Conservation (phyloP, 2,113 vertebrate genomes). For the Aspiorhynchus laticeps region DNA sequence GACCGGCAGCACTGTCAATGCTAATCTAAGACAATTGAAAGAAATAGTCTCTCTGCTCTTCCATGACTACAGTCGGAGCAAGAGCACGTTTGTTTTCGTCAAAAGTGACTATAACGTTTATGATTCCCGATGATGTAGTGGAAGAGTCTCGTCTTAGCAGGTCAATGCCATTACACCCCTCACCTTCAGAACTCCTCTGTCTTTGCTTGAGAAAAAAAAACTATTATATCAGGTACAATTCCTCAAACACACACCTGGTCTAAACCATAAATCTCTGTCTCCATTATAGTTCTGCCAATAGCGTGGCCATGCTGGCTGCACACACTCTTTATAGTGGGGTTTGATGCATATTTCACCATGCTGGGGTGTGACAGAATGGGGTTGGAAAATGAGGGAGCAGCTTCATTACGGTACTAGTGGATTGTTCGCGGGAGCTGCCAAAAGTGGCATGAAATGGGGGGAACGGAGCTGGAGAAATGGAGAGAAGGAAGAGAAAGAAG, state of each 20-base stretch:
- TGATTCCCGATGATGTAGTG: constrained; percentile 38
- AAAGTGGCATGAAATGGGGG: constrained; percentile 47
- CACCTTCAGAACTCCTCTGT: constrained; percentile 55
- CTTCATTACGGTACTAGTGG: constrained; percentile 58
- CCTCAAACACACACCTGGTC: constrained; percentile 68
- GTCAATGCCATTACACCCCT: constrained; percentile 56
- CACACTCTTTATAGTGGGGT: constrained; percentile 73
- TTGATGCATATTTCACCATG: constrained; percentile 74
- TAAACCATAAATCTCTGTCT: constrained; percentile 75
- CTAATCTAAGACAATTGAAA: constrained; percentile 31
- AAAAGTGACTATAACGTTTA: constrained; percentile 47
- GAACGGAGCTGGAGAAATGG: constrained; percentile 30
- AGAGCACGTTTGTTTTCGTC: constrained; percentile 40
- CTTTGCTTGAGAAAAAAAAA: constrained; percentile 57
- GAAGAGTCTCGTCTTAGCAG: constrained; percentile 37
- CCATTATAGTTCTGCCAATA: constrained; percentile 79
- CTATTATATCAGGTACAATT: constrained; percentile 69
- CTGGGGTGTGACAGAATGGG: constrained; percentile 84
- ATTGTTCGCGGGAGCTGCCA: constrained; percentile 46
- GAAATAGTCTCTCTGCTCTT: constrained; percentile 51
- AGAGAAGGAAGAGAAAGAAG: background rate
- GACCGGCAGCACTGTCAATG: constrained; percentile 38
- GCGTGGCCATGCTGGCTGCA: constrained; percentile 74
- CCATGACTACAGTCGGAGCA: constrained; percentile 28
- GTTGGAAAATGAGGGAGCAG: constrained; percentile 74